Evolutionary conservation across 37 sponge, comb jelly and placozoan species (phyloP).

Genomic region (Halichondria panicea): DNA sequence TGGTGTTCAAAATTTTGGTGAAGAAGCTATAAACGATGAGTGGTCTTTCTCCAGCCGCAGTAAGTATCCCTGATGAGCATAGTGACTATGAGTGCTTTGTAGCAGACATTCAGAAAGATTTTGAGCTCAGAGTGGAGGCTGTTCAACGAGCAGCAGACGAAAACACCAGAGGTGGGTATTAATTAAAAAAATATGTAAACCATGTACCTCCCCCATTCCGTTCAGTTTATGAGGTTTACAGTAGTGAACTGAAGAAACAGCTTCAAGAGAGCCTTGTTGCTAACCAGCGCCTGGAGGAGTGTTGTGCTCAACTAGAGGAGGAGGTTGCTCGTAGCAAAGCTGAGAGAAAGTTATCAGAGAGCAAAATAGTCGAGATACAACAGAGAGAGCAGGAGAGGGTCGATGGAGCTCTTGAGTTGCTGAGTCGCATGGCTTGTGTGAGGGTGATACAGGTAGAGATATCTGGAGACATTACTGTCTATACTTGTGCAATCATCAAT

Average conservation of each 20-base stretch:
- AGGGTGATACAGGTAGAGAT: constrained; percentile 1
- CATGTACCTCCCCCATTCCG: not conserved
- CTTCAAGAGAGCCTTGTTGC: not conserved
- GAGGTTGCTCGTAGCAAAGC: not conserved
- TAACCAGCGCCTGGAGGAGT: no score
- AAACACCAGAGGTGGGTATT: constrained; percentile 23
- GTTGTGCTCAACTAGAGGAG: not conserved
- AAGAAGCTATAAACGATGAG: no score
- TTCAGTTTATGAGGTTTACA: constrained; percentile 17
- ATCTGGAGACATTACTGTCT: not conserved
- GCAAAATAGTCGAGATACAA: not conserved
- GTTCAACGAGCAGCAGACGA: constrained; percentile 42
- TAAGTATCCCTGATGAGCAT: not conserved
- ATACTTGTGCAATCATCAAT: constrained; percentile 32
- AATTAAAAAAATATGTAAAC: not conserved
- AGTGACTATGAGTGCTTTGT: constrained; percentile 30
- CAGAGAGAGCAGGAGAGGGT: not conserved
- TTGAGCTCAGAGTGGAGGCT: constrained; percentile 12
- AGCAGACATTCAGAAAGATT: constrained; percentile 8
- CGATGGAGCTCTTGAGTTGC: constrained; percentile 1
- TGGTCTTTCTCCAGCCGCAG: no score
- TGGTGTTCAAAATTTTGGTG: no score
- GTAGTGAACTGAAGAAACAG: constrained; percentile 24
- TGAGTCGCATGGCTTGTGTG: constrained; percentile 38
- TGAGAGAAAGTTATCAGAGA: not conserved